Evolutionary conservation across 2,113 vertebrate species (phyloP).

Genomic region (Camelus bactrianus): DNA sequence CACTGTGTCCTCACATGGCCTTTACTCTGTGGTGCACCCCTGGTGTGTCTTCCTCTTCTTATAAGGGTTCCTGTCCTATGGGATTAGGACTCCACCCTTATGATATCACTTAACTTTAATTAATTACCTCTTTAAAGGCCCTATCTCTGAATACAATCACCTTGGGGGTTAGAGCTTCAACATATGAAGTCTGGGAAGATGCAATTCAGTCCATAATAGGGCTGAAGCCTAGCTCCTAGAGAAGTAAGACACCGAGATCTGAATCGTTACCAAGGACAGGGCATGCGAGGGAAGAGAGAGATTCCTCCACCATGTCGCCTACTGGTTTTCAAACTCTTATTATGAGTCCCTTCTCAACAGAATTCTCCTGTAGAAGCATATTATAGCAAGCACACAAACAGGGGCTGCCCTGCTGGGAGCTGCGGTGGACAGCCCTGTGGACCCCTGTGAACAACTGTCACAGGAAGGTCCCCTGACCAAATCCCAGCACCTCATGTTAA

Average conservation of each 20-base stretch:
- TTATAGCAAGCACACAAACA: neutral
- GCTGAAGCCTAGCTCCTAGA: neutral
- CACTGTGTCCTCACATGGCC: neutral
- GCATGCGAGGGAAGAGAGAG: neutral
- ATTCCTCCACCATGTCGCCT: neutral
- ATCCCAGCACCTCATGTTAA: neutral
- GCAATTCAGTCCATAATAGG: neutral
- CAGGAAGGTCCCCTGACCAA: neutral
- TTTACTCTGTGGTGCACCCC: neutral
- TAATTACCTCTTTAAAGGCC: neutral
- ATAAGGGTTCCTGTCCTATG: neutral
- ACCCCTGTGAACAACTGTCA: neutral
- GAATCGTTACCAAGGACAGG: neutral
- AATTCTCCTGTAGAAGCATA: neutral
- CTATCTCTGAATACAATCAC: neutral
- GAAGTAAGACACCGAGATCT: neutral
- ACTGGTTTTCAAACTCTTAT: neutral
- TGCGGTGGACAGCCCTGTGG: neutral
- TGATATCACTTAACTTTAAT: neutral
- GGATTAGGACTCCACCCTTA: neutral
- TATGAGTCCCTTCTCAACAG: neutral
- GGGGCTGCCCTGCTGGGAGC: neutral
- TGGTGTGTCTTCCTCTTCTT: neutral
- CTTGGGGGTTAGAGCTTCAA: neutral
- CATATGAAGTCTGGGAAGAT: neutral